Evolutionary conservation across 1,140 invertebrate species (phyloP).

Genomic region (Tetramorium alpestre): DNA sequence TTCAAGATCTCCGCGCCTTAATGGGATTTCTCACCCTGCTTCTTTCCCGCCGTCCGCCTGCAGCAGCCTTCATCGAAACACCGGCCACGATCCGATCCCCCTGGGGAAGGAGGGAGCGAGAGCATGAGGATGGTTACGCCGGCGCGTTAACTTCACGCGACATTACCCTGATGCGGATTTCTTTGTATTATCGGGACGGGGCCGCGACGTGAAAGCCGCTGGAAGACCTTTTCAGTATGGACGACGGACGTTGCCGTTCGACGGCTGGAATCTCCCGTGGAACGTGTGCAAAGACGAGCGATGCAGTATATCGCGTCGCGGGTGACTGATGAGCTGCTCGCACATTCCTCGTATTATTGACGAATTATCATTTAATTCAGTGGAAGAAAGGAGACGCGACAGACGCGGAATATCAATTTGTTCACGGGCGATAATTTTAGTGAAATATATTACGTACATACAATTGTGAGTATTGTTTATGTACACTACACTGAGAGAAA

Average conservation of each 20-base stretch:
- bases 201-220: slow-evolving; percentile 43
- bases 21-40: slow-evolving; percentile 75
- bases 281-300: slow-evolving; percentile 54
- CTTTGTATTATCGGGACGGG: slow-evolving; percentile 70
- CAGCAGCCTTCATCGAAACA: slow-evolving; percentile 37
- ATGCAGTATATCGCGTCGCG: slow-evolving; percentile 4
- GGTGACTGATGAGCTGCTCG: slow-evolving; percentile 41
- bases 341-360: slow-evolving; percentile 22
- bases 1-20: slow-evolving; percentile 65
- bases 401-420: neutral
- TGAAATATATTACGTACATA: neutral
- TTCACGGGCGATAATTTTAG: neutral
- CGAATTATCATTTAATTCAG: slow-evolving; percentile 39
- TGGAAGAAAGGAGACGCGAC: neutral
- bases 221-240: slow-evolving; percentile 57
- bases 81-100: slow-evolving; percentile 23
- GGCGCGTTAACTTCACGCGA: slow-evolving; percentile 75
- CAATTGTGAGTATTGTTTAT: too few relatives aligned
- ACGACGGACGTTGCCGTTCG: slow-evolving; percentile 60
- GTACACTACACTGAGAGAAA: too few relatives aligned
- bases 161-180: slow-evolving; percentile 79
- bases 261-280: slow-evolving; percentile 40
- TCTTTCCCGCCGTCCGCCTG: slow-evolving; percentile 49
- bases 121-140: neutral
- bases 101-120: neutral